Evolutionary conservation across 2,797 vertebrate genomes (phyloP).

Genomic region (Danio jaintianensis): DNA sequence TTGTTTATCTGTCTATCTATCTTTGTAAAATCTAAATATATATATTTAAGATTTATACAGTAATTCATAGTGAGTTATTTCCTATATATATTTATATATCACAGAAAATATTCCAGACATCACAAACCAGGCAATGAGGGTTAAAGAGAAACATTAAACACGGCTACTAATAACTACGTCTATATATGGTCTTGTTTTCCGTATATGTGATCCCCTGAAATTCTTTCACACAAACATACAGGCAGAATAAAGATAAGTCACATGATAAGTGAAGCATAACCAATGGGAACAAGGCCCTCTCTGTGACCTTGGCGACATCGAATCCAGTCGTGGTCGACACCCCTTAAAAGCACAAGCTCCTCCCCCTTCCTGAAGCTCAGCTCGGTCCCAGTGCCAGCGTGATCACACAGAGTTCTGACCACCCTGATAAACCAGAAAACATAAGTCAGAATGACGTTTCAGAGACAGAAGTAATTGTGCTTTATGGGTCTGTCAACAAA

Average conservation of each 20-base stretch:
- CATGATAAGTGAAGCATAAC: constrained; percentile 93
- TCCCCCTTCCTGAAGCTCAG: constrained; percentile 92
- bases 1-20: constrained; percentile 74
- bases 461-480: not conserved
- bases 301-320: constrained; percentile 86
- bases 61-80: constrained; percentile 54
- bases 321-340: constrained; percentile 94
- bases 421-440: constrained; percentile 76
- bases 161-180: constrained; percentile 78
- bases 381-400: constrained; percentile 76
- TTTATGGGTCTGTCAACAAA: not conserved
- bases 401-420: constrained; percentile 89
- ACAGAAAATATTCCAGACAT: constrained; percentile 76
- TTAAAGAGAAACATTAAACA: constrained; percentile 74
- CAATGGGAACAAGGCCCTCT: constrained; percentile 92
- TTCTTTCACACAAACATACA: constrained; percentile 46
- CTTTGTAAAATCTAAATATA: constrained; percentile 71
- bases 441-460: constrained; percentile 3
- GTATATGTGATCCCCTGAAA: constrained; percentile 61
- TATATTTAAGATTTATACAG: constrained; percentile 64
- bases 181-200: constrained; percentile 67
- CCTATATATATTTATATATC: constrained; percentile 54
- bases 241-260: constrained; percentile 71
- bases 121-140: constrained; percentile 74
- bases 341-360: constrained; percentile 84